Conservation (phyloP, 2,888 invertebrate species). For the Bibio marci region DNA sequence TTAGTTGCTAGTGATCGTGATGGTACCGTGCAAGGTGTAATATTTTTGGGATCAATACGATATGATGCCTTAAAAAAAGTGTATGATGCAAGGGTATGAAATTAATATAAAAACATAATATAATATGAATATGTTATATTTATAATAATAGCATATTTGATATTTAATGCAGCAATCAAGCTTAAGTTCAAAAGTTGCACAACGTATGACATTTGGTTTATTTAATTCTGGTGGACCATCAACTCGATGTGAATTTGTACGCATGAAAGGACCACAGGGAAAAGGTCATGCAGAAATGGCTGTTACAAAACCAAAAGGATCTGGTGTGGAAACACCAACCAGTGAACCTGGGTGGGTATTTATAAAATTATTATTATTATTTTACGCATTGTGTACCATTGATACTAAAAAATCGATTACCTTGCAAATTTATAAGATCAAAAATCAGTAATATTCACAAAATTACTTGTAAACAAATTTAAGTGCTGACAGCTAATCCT, state of each 20-base stretch:
- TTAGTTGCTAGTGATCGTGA: slow-evolving; percentile 82
- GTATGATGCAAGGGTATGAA: slow-evolving; percentile 79
- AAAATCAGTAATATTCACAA: too few relatives aligned
- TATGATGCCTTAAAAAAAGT: slow-evolving; percentile 95
- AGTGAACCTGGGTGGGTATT: slow-evolving; percentile 62
- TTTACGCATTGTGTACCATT: too few relatives aligned
- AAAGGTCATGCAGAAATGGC: slow-evolving; percentile 98
- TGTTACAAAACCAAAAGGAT: slow-evolving; percentile 78
- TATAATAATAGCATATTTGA: background rate
- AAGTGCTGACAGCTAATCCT: too few relatives aligned
- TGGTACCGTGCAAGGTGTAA: slow-evolving; percentile 74
- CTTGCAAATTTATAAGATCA: too few relatives aligned
- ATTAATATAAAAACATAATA: too few relatives aligned
- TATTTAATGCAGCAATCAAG: slow-evolving; percentile 55
- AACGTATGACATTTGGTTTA: slow-evolving; percentile 86
- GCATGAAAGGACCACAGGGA: slow-evolving; percentile 94
- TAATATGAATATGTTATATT: background rate
- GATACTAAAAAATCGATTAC: too few relatives aligned
- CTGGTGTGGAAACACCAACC: slow-evolving; percentile 87
- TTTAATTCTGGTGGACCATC: slow-evolving; percentile 61
- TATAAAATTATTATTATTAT: too few relatives aligned
- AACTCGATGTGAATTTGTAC: slow-evolving; percentile 84
- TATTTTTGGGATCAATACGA: slow-evolving; percentile 93
- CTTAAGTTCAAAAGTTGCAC: slow-evolving; percentile 83
- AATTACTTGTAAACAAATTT: too few relatives aligned